Evolutionary conservation across 2,113 vertebrate genomes (phyloP), one percentile per base, ranked within the genome.

Genomic region (Corythoichthys intestinalis): DNA sequence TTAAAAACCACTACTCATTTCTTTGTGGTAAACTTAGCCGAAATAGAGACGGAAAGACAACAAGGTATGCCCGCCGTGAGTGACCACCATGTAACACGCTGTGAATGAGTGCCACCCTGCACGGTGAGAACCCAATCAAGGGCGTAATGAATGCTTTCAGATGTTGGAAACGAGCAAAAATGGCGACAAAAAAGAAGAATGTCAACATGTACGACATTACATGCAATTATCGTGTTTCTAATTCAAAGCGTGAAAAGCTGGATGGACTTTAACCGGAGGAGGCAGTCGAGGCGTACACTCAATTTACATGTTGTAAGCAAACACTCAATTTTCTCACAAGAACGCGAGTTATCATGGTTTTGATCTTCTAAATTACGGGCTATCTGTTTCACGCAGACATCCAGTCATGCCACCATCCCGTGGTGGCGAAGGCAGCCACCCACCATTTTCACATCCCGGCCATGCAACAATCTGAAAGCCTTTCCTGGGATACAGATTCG

Each of bases 1-100:
- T 90, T 85, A 10, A 58, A 82, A 84, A 86, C 66, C 62, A 69
- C 77, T 54, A 74, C 84, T 80, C 85, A 83, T 79, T 84, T 83
- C 87, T 85, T 88, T 2, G 86, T 38, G 86, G 88, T 85, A 48
- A 78, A 69, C 34, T 69, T 13, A 48, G 73, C 73, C 73, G 15
- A 78, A 69, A 67, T 75, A 81, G 81, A 78, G 72, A 79, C 69
- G 80, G 52, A 69, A 75, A 28, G 38, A 72, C 53, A 88, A 83
- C 82, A 84, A 78, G 80, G 77, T 85, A 83, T 65, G 82, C 67
- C 20, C 49, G 20, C 66, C 6, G 34, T 37, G 34, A 37, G 34
- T 71, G 70, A 79, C 85, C 84, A 77, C 70, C 28, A 5, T 72
- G 73, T 50, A 81, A 74, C 74, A 67, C 76, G 69, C 69, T 82